Conservation (phyloP, 2,797 vertebrate genomes). For the Diplodus sargus region DNA sequence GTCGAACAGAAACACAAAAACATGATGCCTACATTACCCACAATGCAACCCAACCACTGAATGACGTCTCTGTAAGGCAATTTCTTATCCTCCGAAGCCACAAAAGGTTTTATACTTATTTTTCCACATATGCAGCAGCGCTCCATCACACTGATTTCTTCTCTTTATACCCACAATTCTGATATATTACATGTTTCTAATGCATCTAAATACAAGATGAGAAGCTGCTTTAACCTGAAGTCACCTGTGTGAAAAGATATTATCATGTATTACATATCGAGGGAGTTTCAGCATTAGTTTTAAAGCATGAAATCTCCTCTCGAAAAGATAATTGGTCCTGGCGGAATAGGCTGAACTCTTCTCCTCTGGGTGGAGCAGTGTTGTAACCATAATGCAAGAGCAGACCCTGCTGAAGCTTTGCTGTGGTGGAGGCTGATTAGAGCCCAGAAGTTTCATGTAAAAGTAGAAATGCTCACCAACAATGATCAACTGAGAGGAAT, state of each 20-base stretch:
- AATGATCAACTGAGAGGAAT: neutral
- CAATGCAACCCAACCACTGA: no score
- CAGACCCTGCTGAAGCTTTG: neutral
- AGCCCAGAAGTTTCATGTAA: neutral
- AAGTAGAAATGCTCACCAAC: neutral
- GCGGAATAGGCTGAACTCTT: neutral
- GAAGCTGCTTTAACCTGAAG: neutral
- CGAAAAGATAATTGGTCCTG: neutral
- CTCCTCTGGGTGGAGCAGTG: neutral
- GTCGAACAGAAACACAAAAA: no score
- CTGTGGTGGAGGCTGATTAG: neutral
- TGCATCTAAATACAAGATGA: neutral
- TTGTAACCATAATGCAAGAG: slow-evolving; percentile 2
- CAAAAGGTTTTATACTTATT: no score
- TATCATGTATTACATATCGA: neutral
- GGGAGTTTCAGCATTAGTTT: neutral
- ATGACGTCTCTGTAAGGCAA: no score
- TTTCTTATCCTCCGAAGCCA: no score
- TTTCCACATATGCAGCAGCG: no score
- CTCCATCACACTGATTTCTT: neutral
- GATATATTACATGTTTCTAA: neutral
- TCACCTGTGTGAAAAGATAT: neutral
- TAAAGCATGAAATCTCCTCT: neutral
- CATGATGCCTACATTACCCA: no score
- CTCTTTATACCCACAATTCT: neutral